Percentiles rank a stretch among this genome's conserved stretches.
Conservation (phyloP, 2,113 vertebrate genomes). For the Xenus cinereus region DNA sequence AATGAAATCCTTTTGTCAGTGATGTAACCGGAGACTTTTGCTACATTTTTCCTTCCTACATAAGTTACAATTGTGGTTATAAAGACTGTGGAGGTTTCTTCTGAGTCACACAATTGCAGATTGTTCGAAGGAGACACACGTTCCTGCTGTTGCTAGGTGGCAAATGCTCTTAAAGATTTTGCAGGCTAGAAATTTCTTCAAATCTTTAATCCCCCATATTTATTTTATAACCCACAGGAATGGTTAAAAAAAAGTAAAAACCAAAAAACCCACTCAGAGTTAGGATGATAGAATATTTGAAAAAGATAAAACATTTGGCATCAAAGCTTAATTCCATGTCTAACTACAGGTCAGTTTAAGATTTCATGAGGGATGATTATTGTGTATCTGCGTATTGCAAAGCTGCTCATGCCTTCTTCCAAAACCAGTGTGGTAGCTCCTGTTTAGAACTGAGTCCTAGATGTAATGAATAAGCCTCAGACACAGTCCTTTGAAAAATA, state of each 20-base stretch:
- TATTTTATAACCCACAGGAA: conserved; percentile 23
- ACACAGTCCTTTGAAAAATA: neutral
- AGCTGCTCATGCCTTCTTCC: neutral
- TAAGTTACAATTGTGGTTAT: conserved; percentile 32
- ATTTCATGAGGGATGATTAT: neutral
- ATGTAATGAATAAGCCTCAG: neutral
- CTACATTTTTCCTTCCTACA: conserved; percentile 55
- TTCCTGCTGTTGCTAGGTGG: conserved; percentile 65
- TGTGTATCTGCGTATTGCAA: fast-evolving
- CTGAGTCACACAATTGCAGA: conserved; percentile 63
- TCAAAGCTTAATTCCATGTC: neutral
- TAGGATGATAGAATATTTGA: neutral
- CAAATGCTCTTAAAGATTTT: conserved; percentile 68
- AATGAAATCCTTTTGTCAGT: conserved; percentile 59
- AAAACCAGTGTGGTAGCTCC: neutral
- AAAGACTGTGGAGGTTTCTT: conserved; percentile 53
- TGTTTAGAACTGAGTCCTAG: neutral
- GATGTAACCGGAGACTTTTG: conserved; percentile 34
- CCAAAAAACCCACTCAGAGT: neutral
- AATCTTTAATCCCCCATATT: conserved; percentile 25
- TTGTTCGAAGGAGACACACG: conserved; percentile 48
- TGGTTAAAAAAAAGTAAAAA: neutral
- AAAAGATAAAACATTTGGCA: neutral
- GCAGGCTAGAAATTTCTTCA: conserved; percentile 37
- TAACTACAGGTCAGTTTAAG: neutral